Percentiles rank a stretch among this genome's conserved stretches.
These are phyloP conservation scores for Lymantria dispar DNA, from an alignment of 2,888 invertebrate genomes.

Conservation along the genomic window DNA sequence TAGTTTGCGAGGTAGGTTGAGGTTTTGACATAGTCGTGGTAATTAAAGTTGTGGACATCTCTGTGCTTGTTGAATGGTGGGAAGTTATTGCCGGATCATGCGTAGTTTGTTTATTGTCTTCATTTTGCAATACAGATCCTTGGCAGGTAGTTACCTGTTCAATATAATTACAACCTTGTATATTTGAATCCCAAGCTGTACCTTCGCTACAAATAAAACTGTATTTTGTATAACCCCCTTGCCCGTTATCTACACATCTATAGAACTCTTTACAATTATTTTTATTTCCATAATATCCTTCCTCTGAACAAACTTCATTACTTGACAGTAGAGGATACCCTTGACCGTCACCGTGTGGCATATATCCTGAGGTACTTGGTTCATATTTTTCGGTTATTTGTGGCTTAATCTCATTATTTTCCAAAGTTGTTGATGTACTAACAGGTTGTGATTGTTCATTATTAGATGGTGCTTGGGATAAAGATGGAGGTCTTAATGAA, in stretches of 20 bases:
- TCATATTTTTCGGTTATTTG: constrained; percentile 29
- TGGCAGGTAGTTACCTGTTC: constrained; percentile 63
- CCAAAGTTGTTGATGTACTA: constrained; percentile 17
- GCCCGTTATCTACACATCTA: constrained; percentile 71
- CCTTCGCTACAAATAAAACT: constrained; percentile 81
- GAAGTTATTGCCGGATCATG: constrained; percentile 3
- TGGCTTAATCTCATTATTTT: constrained; percentile 19
- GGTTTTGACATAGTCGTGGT: constrained; percentile 9
- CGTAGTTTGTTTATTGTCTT: constrained; percentile 26
- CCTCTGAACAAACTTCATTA: constrained; percentile 53
- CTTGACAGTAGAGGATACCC: constrained; percentile 15
- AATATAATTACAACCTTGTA: constrained; percentile 80
- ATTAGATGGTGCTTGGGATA: constrained; percentile 1
- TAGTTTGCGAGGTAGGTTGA: constrained; percentile 9
- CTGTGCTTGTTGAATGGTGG: constrained; percentile 10
- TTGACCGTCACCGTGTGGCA: constrained; percentile 30
- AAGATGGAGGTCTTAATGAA: background rate
- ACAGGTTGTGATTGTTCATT: constrained; percentile 5
- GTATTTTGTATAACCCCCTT: constrained; percentile 73
- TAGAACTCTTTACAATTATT: constrained; percentile 76
- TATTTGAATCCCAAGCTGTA: constrained; percentile 81
- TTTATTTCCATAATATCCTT: constrained; percentile 72
- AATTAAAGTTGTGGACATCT: constrained; percentile 11
- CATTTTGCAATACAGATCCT: constrained; percentile 39
- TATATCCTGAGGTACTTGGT: constrained; percentile 16